Evolutionary conservation across 2,113 vertebrate species (phyloP), one percentile per base, ranked within the genome.

Genomic region (Pollimyrus isidori): DNA sequence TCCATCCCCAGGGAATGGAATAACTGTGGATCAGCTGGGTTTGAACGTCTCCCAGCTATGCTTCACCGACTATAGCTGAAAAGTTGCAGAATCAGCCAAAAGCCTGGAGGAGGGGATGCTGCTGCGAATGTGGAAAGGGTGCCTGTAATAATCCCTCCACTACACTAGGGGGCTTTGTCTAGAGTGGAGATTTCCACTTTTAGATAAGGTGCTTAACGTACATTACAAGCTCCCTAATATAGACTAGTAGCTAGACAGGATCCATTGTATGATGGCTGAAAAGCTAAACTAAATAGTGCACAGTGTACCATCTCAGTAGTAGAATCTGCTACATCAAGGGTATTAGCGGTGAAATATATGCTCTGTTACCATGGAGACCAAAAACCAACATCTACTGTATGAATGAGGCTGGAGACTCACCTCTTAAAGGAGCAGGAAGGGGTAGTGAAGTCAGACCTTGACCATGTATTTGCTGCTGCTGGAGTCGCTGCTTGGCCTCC

Each of bases 401-500:
- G 82, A 84, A 69, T 7, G 53, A 45, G 21, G 21, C 30, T 48
- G 82, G 23, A 46, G n/a, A 21, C 49, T 62, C 97, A 99, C 98
- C 98, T 99, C 98, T 97, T 95, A 98, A 99, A 93, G 97, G 97
- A 90, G 97, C 97, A 39, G 95, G 97, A 93, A 99, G 95, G 86
- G 97, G 97, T 92, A 98, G 97, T 93, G 97, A 95, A 90, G 97
- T 97, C 93, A 99, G 97, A 94, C 98, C 98, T 94, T 98, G 96
- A 93, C 97, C 97, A 95, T 98, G 98, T 95, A 99, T 98, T 95
- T 98, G 97, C 93, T 96, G 95, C 91, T 99, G 98, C 93, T 99
- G 98, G 95, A 98, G 94, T 94, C 98, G 98, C 92, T 98, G 96
- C 96, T 99, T 99, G 91, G 99, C 99, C 96, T 99, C 98, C 94